Base-by-base conservation (phyloP, 2,888 invertebrate species). In the Metellina segmentata region DNA sequence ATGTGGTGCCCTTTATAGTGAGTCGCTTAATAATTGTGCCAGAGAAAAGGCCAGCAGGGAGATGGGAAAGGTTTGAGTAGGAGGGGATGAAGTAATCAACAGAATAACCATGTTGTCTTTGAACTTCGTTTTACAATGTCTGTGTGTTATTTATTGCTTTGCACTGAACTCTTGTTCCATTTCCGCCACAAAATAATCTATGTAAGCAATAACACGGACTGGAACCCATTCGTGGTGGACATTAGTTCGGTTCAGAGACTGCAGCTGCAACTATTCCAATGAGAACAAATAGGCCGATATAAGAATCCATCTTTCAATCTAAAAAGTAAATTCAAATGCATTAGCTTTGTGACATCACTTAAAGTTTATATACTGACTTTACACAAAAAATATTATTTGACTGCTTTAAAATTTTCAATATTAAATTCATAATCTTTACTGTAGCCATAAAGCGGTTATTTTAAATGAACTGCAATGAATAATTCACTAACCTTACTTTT, bases 11-110 rank as follows among this genome's bases (percentile, higher is more conserved):
- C 61, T 19, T 6, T n/a, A 90, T 75, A 19, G 53, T 19, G 16
- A 90, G 6, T 61, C 71, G 19, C 75, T 51, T 81, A 4, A 90
- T 69, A 61, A 48, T 48, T 0, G 74, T 81, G n/a, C 81, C 85
- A 34, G 13, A 20, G 48, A 85, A 90, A 11, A 85, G 75, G 8
- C 90, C 90, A 13, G 81, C 79, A 19, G 90, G 90, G 9, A 90
- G 69, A 48, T 81, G 81, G 7, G 90, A 85, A 0, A 90, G 61
- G 20, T 20, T 8, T 2, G 85, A 51, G 48, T 75, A n/a, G 0
- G 51, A 13, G 6, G 85, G 51, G 8, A 61, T 69, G 0, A 90
- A 11, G n/a, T 49, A 20, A 69, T 90, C 81, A 34, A 90, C 75
- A 20, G 5, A 8, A 51, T 85, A 85, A 6, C 85, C 90, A 69